Conservation (phyloP, 2,797 vertebrate genomes). For the Atherinosoma microstoma region DNA sequence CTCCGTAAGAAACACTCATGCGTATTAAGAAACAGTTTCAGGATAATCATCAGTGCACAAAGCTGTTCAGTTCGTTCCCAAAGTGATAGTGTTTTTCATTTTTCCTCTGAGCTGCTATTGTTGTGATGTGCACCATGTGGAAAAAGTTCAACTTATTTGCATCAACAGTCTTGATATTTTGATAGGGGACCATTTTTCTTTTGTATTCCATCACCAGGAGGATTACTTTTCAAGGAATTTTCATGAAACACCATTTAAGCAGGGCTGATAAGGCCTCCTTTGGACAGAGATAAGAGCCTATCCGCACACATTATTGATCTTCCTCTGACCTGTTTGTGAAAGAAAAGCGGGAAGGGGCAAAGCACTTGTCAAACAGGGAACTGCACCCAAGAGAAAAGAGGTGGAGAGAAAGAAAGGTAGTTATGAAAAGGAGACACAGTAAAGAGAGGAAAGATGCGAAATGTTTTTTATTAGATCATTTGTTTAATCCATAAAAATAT, state of each 20-base stretch:
- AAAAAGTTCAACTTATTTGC: slow-evolving; percentile 73
- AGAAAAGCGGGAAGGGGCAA: slow-evolving; percentile 71
- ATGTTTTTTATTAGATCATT: slow-evolving; percentile 2
- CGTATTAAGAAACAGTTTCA: slow-evolving; percentile 37
- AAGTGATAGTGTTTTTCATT: slow-evolving; percentile 16
- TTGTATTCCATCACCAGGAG: slow-evolving; percentile 68
- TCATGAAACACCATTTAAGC: slow-evolving; percentile 78
- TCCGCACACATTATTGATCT: slow-evolving; percentile 78
- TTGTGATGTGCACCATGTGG: slow-evolving; percentile 49
- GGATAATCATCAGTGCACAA: slow-evolving; percentile 47
- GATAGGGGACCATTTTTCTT: slow-evolving; percentile 65
- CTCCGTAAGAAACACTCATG: slow-evolving; percentile 27
- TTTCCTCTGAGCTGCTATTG: slow-evolving; percentile 32
- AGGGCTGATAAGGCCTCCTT: slow-evolving; percentile 70
- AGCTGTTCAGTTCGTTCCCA: slow-evolving; percentile 26
- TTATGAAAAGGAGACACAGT: slow-evolving; percentile 23
- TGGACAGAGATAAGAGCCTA: slow-evolving; percentile 76
- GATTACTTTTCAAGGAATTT: slow-evolving; percentile 76
- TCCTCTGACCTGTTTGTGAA: slow-evolving; percentile 74
- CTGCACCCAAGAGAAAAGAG: slow-evolving; percentile 43
- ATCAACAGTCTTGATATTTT: slow-evolving; percentile 68
- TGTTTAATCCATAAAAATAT: slow-evolving; percentile 1
- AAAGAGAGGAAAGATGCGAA: not conserved
- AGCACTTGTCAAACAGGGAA: slow-evolving; percentile 68
- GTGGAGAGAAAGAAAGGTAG: slow-evolving; percentile 25